These are phyloP conservation scores for Aphodius sticticus DNA, from an alignment of 2,888 invertebrate species.

Conservation along the genomic window DNA sequence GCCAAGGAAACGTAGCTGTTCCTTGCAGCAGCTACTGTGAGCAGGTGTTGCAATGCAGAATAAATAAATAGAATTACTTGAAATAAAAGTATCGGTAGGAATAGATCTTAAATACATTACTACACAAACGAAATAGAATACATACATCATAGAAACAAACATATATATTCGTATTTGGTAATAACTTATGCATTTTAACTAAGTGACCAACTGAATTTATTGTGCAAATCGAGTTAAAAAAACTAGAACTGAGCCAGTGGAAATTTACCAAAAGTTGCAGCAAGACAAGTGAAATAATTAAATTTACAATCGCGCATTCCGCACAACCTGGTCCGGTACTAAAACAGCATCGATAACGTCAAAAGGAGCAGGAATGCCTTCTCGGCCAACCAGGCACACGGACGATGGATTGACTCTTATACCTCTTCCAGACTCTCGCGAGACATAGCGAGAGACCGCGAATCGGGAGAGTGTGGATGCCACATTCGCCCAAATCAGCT, in stretches of 20 bases:
- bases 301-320: neutral
- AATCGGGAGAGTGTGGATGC: too few species aligned
- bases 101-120: neutral
- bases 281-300: neutral
- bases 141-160: neutral
- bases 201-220: neutral
- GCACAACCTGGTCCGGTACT: neutral
- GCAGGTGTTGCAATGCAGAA: slow-evolving; percentile 4
- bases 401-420: neutral
- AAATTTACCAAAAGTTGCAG: neutral
- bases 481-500: too few species aligned
- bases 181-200: neutral
- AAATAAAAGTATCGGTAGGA: neutral
- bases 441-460: too few species aligned
- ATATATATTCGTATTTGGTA: neutral
- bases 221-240: neutral
- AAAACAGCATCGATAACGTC: neutral
- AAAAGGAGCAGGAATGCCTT: neutral
- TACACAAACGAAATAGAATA: neutral
- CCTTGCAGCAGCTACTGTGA: neutral
- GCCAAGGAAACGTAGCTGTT: neutral
- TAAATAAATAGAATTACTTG: neutral
- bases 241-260: neutral
- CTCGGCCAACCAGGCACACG: neutral
- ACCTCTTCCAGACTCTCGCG: too few species aligned